Evolutionary conservation across 2,888 invertebrate genomes (phyloP), one percentile per base, ranked within the genome.

Genomic region (Rhingia campestris): DNA sequence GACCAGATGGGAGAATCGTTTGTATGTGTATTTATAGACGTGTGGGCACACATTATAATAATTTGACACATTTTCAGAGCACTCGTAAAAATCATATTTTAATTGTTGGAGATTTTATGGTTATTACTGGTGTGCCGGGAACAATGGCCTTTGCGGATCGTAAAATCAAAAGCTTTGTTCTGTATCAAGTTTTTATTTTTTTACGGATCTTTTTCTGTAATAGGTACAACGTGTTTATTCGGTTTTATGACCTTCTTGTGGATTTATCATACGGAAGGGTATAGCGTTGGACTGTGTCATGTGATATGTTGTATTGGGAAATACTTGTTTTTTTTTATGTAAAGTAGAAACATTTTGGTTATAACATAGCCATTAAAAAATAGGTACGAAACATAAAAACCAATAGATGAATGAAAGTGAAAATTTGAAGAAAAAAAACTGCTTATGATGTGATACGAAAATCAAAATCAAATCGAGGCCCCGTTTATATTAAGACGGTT

Each of bases 81-180:
- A 10, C 12, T 59, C 51, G n/a, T 69, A 58, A 58, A 69, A 58
- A 56, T 58, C 58, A 61, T 7, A 43, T 9, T 12, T 72, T 56
- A 51, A 61, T 61, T 72, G 61, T 33, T 37, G 2, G 5, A 3
- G 51, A 59, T 51, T 64, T 51, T 49, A 53, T 49, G 6, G 3
- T 14, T 53, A 9, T 30, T 22, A n/a, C 45, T 35, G 12, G 30
- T 12, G 32, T 14, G 22, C 7, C 7, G 47, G 12, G 14, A 66
- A 53, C 35, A 49, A 49, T 63, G 63, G 43, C 12, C 43, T 45
- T 45, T 47, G 4, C 5, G 7, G 32, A 47, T 47, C 10, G 6
- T 47, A 35, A 47, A 63, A 63, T 63, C 37, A n/a, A 39, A 56
- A 58, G 37, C 56, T 37, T 30, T 43, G 56, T 41, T 56, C 47